Percentiles rank a stretch among this genome's conserved stretches.
Conservation (phyloP, 2,797 vertebrate species). For the Onychomys arenicola region DNA sequence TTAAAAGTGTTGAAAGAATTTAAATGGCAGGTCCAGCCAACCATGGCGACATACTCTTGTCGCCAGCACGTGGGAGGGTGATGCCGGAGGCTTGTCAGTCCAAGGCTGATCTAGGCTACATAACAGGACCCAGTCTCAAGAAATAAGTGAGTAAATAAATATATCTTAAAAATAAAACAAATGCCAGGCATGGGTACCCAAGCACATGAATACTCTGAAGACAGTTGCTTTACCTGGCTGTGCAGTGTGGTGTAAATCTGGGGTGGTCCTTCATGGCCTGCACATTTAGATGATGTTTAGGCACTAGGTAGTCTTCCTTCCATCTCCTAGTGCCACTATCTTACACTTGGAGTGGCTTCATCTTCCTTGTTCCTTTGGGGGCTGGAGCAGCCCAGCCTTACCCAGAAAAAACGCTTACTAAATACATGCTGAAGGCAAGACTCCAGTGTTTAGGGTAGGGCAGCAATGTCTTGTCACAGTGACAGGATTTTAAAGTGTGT, state of each 20-base stretch:
- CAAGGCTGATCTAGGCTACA: neutral
- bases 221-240: neutral
- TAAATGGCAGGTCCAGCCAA: no score
- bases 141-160: neutral
- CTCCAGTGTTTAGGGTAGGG: neutral
- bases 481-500: neutral
- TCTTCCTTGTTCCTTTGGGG: neutral
- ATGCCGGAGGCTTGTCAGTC: neutral
- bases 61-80: neutral
- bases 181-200: no score
- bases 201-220: accelerated
- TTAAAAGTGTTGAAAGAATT: neutral
- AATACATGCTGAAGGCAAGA: neutral
- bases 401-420: neutral
- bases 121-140: neutral
- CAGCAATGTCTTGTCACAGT: neutral
- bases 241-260: no score
- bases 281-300: neutral
- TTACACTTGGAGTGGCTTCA: neutral
- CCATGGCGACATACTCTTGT: neutral
- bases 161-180: neutral
- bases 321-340: neutral
- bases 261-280: neutral
- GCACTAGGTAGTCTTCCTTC: neutral
- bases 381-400: neutral